These are phyloP conservation scores for Alitta virens DNA, from an alignment of 2,888 invertebrate genomes.

Conservation along the genomic window DNA sequence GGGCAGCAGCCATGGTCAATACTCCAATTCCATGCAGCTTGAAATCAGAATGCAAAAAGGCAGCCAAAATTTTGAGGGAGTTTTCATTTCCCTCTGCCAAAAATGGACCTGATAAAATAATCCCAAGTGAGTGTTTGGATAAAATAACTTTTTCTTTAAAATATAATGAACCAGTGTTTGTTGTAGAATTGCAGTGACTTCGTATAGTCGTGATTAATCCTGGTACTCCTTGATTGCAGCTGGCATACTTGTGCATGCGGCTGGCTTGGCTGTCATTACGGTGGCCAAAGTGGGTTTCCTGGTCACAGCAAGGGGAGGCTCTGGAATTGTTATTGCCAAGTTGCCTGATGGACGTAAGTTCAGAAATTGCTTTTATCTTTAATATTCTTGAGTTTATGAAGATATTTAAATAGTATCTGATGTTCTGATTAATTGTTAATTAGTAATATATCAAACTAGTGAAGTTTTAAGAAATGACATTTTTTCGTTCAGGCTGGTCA, in stretches of 20 bases:
- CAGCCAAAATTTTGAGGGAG: slow-evolving; percentile 49
- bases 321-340: slow-evolving; percentile 52
- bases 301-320: slow-evolving; percentile 49
- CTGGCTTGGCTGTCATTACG: slow-evolving; percentile 48
- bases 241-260: slow-evolving; percentile 44
- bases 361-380: not conserved
- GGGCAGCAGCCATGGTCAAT: too few relatives aligned
- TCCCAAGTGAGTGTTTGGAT: slow-evolving; percentile 39
- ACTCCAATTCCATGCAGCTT: slow-evolving; percentile 48
- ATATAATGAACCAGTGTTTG: not conserved
- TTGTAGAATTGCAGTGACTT: not conserved
- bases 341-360: slow-evolving; percentile 32
- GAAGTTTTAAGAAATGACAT: not conserved
- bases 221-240: too few relatives aligned
- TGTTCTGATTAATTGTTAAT: not conserved
- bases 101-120: slow-evolving; percentile 49
- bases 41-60: slow-evolving; percentile 51
- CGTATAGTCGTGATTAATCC: too few relatives aligned
- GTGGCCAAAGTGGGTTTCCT: slow-evolving; percentile 51
- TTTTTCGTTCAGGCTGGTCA: slow-evolving; percentile 43
- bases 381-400: not conserved
- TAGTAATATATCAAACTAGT: not conserved
- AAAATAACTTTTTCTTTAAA: not conserved
- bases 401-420: not conserved
- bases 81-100: slow-evolving; percentile 50